These are phyloP conservation scores for Chaetodon trifasciatus DNA, from an alignment of 2,797 vertebrate species.

Conservation along the genomic window DNA sequence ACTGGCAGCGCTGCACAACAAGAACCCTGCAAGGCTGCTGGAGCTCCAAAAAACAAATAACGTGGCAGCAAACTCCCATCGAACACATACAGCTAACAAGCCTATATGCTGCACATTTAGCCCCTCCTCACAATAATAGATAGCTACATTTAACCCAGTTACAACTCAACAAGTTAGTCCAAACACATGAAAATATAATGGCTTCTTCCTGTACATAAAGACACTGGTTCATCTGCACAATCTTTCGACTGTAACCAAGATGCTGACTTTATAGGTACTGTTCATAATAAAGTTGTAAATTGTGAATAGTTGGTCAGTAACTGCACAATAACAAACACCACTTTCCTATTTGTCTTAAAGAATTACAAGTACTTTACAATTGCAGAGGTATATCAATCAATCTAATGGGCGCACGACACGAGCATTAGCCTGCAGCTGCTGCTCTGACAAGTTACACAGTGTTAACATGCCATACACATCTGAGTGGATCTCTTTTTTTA, in stretches of 20 bases:
- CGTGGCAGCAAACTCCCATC: slow-evolving; percentile 28
- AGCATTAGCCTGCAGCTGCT: slow-evolving; percentile 59
- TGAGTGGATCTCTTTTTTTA: slow-evolving; percentile 48
- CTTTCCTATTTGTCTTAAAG: neutral
- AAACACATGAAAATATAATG: neutral
- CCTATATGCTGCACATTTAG: slow-evolving; percentile 46
- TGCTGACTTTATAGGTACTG: neutral
- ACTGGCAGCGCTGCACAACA: slow-evolving; percentile 49
- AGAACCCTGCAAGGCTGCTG: slow-evolving; percentile 37
- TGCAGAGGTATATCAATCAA: slow-evolving; percentile 37
- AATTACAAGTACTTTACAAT: slow-evolving; percentile 15
- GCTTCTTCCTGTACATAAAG: neutral
- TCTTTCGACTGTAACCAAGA: neutral
- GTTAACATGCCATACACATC: slow-evolving; percentile 54
- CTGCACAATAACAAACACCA: neutral
- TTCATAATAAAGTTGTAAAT: neutral
- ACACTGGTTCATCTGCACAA: neutral
- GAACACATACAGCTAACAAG: slow-evolving; percentile 52
- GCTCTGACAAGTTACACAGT: slow-evolving; percentile 49
- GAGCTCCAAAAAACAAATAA: slow-evolving; percentile 29
- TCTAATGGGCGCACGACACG: slow-evolving; percentile 24
- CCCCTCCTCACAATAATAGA: slow-evolving; percentile 27
- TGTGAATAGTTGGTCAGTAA: neutral
- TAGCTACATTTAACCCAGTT: slow-evolving; percentile 27
- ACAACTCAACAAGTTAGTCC: slow-evolving; percentile 13